phyloP scores from a whole-genome alignment of 1,140 invertebrate genomes.

The Homarus americanus region DNA sequence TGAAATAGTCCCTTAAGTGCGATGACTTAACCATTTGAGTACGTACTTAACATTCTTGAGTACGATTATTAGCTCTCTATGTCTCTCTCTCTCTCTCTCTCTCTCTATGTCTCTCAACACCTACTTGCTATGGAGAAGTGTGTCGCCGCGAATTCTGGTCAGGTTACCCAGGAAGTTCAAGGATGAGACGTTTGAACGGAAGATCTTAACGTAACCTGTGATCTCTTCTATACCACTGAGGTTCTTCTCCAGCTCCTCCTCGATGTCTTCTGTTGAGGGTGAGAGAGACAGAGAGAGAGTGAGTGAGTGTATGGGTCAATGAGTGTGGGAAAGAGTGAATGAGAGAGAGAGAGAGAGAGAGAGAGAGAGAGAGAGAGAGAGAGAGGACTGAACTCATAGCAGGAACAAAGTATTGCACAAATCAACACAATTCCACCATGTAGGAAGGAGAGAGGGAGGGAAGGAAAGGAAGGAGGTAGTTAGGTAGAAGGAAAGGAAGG shows the following conservation, averaged over 20 bases:
- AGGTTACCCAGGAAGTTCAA: constrained; percentile 44
- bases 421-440: too few species aligned
- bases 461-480: too few species aligned
- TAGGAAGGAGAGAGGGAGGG: background rate
- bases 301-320: background rate
- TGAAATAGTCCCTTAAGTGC: too few species aligned
- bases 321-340: background rate
- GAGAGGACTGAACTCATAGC: background rate
- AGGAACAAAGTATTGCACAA: too few species aligned
- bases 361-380: background rate
- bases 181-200: constrained; percentile 50
- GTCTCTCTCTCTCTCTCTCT: too few species aligned
- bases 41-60: too few species aligned
- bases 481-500: background rate
- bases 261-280: constrained; percentile 29
- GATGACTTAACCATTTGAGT: too few species aligned
- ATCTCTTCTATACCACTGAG: constrained; percentile 39
- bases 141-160: constrained; percentile 2
- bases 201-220: constrained; percentile 35
- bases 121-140: constrained; percentile 27
- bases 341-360: background rate
- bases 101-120: too few species aligned
- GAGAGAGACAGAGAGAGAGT: background rate
- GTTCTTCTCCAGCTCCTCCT: constrained; percentile 51
- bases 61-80: too few species aligned